These are phyloP conservation scores for Morpho helenor DNA, from an alignment of 2,888 invertebrate genomes.

Conservation along the genomic window DNA sequence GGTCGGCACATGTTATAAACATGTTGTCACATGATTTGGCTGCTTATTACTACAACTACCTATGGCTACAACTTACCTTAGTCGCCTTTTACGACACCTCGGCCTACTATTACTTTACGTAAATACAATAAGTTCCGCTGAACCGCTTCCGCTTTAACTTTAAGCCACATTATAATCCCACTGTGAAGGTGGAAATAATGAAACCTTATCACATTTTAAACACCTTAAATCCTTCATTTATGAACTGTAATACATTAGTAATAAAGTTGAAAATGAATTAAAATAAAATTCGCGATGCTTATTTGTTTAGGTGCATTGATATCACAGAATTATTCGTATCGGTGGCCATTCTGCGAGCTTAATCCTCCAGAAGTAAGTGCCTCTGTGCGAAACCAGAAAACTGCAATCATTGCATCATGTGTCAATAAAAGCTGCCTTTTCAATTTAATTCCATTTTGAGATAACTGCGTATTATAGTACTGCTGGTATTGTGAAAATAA, in stretches of 20 bases:
- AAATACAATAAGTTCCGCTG: no score
- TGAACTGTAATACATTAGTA: conserved; percentile 7
- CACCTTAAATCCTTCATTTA: conserved; percentile 11
- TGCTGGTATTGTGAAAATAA: conserved; percentile 10
- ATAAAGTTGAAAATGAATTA: conserved; percentile 20
- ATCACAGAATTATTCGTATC: conserved; percentile 35
- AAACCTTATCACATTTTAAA: conserved; percentile 30
- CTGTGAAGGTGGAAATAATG: conserved; percentile 29
- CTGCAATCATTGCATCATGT: conserved; percentile 22
- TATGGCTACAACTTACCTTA: no score
- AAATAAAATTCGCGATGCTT: conserved; percentile 19
- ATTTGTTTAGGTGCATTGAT: conserved; percentile 67
- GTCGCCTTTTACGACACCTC: no score
- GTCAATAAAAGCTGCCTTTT: conserved; percentile 19
- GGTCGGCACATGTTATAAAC: no score
- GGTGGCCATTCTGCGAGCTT: conserved; percentile 36
- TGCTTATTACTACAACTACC: no score
- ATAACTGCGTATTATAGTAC: conserved; percentile 10
- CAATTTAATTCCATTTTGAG: conserved; percentile 12
- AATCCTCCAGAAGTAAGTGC: conserved; percentile 44
- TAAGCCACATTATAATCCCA: conserved; percentile 15
- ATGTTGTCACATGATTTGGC: no score
- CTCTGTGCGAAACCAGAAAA: conserved; percentile 43
- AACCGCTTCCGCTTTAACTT: conserved; percentile 15
- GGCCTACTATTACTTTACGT: no score